Conservation (phyloP, 1,140 invertebrate genomes). For the Bombus consobrinus region DNA sequence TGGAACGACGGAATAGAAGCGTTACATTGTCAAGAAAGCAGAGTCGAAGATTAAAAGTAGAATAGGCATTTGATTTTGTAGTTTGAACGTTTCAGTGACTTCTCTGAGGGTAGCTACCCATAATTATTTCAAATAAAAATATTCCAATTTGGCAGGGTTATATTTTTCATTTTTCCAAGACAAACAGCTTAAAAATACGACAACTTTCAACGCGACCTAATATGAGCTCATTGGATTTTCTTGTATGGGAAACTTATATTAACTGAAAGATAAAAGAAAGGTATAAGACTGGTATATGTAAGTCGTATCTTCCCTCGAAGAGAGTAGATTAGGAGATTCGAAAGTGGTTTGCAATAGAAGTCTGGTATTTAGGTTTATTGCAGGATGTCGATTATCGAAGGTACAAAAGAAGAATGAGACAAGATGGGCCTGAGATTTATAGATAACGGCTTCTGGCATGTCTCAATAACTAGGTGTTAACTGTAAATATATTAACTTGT, state of each 20-base stretch:
- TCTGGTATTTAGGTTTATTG: constrained; percentile 34
- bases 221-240: neutral
- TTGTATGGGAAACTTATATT: neutral
- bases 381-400: constrained; percentile 33
- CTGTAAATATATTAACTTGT: constrained; percentile 8
- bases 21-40: neutral
- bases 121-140: neutral
- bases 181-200: neutral
- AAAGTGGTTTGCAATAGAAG: constrained; percentile 6
- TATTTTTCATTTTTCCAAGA: no score
- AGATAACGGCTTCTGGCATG: constrained; percentile 9
- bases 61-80: neutral
- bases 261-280: neutral
- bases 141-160: neutral
- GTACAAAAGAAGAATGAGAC: neutral
- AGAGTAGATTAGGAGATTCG: constrained; percentile 3
- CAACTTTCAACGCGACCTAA: neutral
- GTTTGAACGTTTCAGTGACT: no score
- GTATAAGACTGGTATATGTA: neutral
- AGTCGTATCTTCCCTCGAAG: no score
- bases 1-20: neutral
- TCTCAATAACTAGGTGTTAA: neutral
- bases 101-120: no score
- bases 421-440: neutral
- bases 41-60: no score